Base-by-base conservation (phyloP, 2,113 vertebrate species). In the Struthidea cinerea region DNA sequence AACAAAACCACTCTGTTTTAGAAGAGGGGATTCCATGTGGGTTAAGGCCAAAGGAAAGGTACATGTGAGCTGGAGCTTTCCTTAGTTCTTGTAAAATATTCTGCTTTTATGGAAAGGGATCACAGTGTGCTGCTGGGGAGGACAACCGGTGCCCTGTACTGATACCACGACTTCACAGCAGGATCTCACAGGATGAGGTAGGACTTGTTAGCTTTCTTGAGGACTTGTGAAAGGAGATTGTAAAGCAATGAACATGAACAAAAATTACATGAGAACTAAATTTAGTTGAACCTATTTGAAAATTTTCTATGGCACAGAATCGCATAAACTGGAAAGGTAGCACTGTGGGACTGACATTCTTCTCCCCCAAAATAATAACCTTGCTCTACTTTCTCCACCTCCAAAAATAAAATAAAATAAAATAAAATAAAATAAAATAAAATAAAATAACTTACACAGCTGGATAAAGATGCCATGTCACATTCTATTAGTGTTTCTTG, bases 291-390 rank as follows among this genome's bases (percentile, higher is more conserved):
- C 5, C 23, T 81, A 8, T 12, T 95, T 92, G 71, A 93, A 95
- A 94, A 91, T 95, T 96, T 94, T 96, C 82, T 95, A 35, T 91
- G 87, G 39, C 94, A 75, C 70, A 94, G 93, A 97, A 95, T 64
- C 33, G 57, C 71, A 79, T 95, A 93, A 96, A 81, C 63, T 90
- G 70, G 91, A 93, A 96, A 97, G 85, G 93, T 90, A 95, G 80
- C 60, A 46, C 63, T 95, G 81, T 69, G 88, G 75, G 63, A 84
- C 86, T 94, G 81, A 93, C 80, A 61, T 96, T 95, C 70, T 90
- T 93, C 81, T 94, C 47, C n/a, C 9, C 8, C 13, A 53, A 73
- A n/a, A 50, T 39, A 85, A 80, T 53, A 75, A 19, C 13, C 21
- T 82, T 70, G 8, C 16, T 90, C 26, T 92, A 13, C 59, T 75